A percentile compares a stretch with the other conserved stretches of the same genome.
These are phyloP conservation scores for Triplophysa dalaica DNA, from an alignment of 2,113 vertebrate species.

Conservation along the genomic window DNA sequence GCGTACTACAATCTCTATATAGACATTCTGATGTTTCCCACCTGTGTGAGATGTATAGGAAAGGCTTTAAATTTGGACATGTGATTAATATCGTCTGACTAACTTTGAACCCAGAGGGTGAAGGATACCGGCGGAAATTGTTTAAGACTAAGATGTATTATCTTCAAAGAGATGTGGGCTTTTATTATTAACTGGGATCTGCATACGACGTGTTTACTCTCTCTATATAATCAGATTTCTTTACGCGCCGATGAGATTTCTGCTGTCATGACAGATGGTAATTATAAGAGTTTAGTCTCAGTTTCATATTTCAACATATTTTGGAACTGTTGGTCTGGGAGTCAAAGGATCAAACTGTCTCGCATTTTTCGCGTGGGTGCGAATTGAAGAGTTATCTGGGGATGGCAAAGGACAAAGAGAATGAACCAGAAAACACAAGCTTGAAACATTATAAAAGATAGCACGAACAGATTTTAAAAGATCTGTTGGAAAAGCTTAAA, in stretches of 20 bases:
- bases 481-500: too few species aligned
- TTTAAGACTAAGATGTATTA: constrained; percentile 14
- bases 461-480: not conserved
- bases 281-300: constrained; percentile 17
- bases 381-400: constrained; percentile 29
- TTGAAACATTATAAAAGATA: not conserved
- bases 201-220: not conserved
- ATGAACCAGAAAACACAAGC: not conserved
- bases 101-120: constrained; percentile 27
- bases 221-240: not conserved
- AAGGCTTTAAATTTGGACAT: not conserved
- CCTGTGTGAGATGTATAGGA: not conserved
- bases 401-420: constrained; percentile 6
- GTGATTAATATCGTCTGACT: constrained; percentile 14
- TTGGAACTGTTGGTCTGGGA: constrained; percentile 29
- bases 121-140: constrained; percentile 3
- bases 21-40: not conserved
- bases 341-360: constrained; percentile 18
- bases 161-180: not conserved
- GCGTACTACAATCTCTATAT: not conserved
- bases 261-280: constrained; percentile 19
- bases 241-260: not conserved
- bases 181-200: not conserved
- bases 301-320: constrained; percentile 21
- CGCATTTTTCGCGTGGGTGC: not conserved